Evolutionary conservation across 1,140 invertebrate genomes (phyloP).

Genomic region (Ostrea edulis): DNA sequence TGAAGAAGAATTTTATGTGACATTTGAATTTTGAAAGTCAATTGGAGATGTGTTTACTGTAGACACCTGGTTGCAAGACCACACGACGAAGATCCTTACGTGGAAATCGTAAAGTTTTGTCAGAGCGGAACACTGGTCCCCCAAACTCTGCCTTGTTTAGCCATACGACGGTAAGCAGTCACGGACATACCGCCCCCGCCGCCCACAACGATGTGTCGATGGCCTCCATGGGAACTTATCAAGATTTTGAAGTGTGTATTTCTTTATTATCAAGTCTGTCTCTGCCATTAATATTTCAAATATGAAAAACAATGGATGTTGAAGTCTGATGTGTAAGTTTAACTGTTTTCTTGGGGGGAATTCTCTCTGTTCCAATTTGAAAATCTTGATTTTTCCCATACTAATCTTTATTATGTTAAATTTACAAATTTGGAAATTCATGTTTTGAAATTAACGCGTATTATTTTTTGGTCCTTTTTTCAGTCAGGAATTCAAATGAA

Average conservation of each 20-base stretch:
- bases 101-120: slow-evolving; percentile 60
- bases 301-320: neutral
- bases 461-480: neutral
- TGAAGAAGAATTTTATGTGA: neutral
- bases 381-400: slow-evolving; percentile 28
- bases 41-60: slow-evolving; percentile 39
- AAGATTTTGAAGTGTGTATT: slow-evolving; percentile 72
- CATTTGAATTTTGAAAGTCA: neutral
- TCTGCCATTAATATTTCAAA: neutral
- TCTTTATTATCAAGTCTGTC: slow-evolving; percentile 3
- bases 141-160: slow-evolving; percentile 61
- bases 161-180: slow-evolving; percentile 69
- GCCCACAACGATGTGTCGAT: slow-evolving; percentile 52
- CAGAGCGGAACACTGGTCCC: slow-evolving; percentile 55
- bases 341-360: neutral
- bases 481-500: slow-evolving; percentile 36
- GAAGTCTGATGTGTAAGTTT: neutral
- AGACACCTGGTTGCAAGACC: slow-evolving; percentile 58
- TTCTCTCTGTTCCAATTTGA: neutral
- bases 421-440: neutral
- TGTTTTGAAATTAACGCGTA: neutral
- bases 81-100: slow-evolving; percentile 58
- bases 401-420: neutral
- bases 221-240: slow-evolving; percentile 65
- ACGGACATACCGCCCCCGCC: slow-evolving; percentile 42